These are phyloP conservation scores for Propithecus deckenii DNA, from an alignment of 2,797 vertebrate species.

Conservation along the genomic window DNA sequence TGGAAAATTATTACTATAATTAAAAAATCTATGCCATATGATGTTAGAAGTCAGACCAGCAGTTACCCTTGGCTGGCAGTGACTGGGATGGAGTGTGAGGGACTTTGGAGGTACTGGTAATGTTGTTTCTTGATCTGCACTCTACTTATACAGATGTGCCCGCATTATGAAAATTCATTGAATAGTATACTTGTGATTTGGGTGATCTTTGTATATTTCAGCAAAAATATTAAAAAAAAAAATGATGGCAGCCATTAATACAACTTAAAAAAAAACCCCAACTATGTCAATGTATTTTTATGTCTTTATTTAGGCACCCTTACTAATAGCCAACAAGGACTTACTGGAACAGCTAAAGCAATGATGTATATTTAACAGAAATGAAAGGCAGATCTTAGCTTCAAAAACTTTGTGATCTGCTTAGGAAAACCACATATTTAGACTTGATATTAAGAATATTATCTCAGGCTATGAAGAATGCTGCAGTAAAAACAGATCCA, in stretches of 20 bases:
- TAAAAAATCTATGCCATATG: slow-evolving; percentile 5
- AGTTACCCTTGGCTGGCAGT: neutral
- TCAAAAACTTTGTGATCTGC: slow-evolving; percentile 24
- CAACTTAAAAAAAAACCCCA: neutral
- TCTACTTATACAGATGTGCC: neutral
- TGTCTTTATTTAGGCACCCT: neutral
- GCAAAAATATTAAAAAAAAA: neutral
- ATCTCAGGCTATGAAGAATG: neutral
- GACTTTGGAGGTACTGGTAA: neutral
- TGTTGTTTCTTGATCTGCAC: neutral
- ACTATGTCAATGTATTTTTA: neutral
- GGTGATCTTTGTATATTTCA: neutral
- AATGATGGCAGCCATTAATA: neutral
- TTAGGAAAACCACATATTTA: slow-evolving; percentile 32
- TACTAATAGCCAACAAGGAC: neutral
- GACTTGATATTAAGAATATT: slow-evolving; percentile 6
- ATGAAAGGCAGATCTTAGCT: neutral
- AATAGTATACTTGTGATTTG: neutral
- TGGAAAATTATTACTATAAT: neutral
- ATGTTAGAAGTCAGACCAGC: neutral
- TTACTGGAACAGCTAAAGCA: neutral
- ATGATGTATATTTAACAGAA: neutral
- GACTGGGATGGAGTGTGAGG: neutral
- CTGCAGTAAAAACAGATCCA: neutral
- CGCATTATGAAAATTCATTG: neutral